Conservation (phyloP, 1,140 invertebrate species). For the Lordiphosa collinella region DNA sequence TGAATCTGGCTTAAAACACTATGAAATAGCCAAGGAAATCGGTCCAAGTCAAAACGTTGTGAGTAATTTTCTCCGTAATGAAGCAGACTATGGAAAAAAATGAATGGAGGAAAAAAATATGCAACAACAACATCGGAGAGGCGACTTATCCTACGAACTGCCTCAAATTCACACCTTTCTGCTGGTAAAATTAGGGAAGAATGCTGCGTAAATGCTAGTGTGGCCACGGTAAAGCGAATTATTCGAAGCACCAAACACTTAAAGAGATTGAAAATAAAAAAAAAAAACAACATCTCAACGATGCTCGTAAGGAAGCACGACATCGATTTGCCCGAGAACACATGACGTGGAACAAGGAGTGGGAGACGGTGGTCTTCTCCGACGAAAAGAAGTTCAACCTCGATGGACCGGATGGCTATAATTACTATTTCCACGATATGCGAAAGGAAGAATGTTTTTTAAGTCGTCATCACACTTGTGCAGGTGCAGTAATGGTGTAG, state of each 20-base stretch:
- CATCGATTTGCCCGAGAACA: too few relatives aligned
- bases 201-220: conserved; percentile 1
- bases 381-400: conserved; percentile 5
- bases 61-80: conserved; percentile 2
- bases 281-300: conserved; percentile 1
- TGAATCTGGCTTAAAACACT: too few relatives aligned
- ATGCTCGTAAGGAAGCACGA: background rate
- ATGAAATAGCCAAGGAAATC: background rate
- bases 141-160: conserved; percentile 7
- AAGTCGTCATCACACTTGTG: background rate
- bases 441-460: background rate
- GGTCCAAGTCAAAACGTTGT: background rate
- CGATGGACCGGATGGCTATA: conserved; percentile 2
- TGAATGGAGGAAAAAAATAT: conserved; percentile 5
- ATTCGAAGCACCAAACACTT: background rate
- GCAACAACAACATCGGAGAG: conserved; percentile 1
- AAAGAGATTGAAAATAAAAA: conserved; percentile 5
- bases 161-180: conserved; percentile 8
- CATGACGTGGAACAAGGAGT: conserved; percentile 2
- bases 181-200: background rate
- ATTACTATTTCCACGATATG: conserved; percentile 2
- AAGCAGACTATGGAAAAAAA: conserved; percentile 4
- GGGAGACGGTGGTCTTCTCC: background rate
- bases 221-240: conserved; percentile 2
- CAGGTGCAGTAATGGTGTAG: too few relatives aligned